Evolutionary conservation across 2,888 invertebrate species (phyloP), one percentile per base, ranked within the genome.

Genomic region (Nymphalis c-album): DNA sequence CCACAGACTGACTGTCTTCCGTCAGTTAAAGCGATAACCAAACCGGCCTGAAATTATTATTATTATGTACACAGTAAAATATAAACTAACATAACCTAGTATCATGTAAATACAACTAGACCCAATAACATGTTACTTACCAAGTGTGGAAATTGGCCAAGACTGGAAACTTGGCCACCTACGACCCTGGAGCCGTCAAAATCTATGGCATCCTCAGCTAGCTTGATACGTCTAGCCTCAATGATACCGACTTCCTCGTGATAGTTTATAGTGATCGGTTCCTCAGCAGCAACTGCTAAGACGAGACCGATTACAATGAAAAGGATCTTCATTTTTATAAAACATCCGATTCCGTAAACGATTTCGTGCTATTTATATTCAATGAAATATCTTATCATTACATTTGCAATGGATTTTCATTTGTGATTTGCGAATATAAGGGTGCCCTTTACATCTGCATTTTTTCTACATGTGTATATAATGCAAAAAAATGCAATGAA

Each of bases 231-330:
- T 3, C 75, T 74, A 1, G 83, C 84, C 53, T 76, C 74, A 0
- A 75, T 72, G 22, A 85, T 78, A 8, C 85, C 84, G 18, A 79
- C 68, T 6, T 73, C 72, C 31, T 76, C 75, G 64, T 85, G 85
- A 76, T 85, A 85, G 67, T 76, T 53, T 22, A 69, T 45, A 7
- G 40, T 60, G 48, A 78, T 73, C 0, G 72, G 74, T 68, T 77
- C 80, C 26, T 67, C 64, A 5, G 68, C 75, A 22, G 65, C 55
- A 16, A 58, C 65, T 18, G 74, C 75, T 53, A 67, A 60, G 48
- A 71, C 69, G 57, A 71, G 59, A 26, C 51, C 68, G n/a, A 63
- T 2, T 63, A 57, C 66, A 8, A 73, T 55, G 35, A 72, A 64
- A 50, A 75, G 50, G n/a, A 69, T 35, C 31, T 72, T 70, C 75